Base-by-base conservation (phyloP, 1,140 invertebrate species). In the Drosophila sproati region DNA sequence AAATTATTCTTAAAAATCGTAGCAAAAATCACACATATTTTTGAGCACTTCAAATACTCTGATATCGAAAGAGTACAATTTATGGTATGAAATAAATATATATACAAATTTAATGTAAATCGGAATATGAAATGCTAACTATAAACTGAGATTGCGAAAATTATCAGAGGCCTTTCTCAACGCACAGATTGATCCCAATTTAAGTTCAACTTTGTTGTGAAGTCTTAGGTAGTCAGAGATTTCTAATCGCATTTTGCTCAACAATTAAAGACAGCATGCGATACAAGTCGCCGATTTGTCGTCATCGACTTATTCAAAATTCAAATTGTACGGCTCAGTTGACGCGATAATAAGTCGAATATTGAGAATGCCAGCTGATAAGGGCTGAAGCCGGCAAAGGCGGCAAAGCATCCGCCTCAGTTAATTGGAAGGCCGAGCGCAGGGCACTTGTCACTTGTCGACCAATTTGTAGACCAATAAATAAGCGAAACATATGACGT, bases 281-380 rank as follows among this genome's bases (percentile, higher is more conserved):
- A 10, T 29, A 37, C n/a, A 45, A 63, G 47, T 39, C 51, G 61
- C 45, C 60, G 43, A 52, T 63, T 68, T 64, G 68, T 47, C 67
- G 62, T 73, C 72, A 62, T 51, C 66, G 39, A 73, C 28, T 55
- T 62, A 52, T 68, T 41, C 34, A 68, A 88, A 88, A 88, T 89
- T 89, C 81, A 90, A 90, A 90, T 86, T 86, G 80, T 57, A 90
- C 79, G 82, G 86, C 91, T 90, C 76, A 90, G 66, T 10, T 76
- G 12, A 20, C 39, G 85, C 78, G 81, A 89, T 89, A 89, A 85
- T 68, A 34, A 60, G 37, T 41, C n/a, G 28, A 60, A 47, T 77
- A 62, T 62, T 48, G 35, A 50, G 59, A 63, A 35, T 69, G 47
- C 51, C 39, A n/a, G 60, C 66, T 55, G 83, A 88, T 88, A 88